phyloP scores from a whole-genome alignment of 1,140 invertebrate species.

The Diachasmimorpha longicaudata region DNA sequence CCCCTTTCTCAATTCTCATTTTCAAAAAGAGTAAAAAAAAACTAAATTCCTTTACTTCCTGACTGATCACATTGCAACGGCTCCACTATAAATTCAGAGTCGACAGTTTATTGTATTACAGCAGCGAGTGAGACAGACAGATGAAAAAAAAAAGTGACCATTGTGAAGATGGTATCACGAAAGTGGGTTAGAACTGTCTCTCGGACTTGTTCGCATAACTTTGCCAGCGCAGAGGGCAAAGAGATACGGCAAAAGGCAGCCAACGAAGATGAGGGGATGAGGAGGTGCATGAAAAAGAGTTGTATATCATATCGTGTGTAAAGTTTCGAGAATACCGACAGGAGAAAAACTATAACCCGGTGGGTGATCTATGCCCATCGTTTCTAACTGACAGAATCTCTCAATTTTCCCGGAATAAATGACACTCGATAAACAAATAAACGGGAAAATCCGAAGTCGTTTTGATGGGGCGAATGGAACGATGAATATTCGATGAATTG shows the following conservation, averaged over 20 bases:
- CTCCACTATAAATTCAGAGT: background rate
- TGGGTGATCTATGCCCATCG: background rate
- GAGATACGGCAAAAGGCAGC: background rate
- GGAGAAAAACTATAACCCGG: background rate
- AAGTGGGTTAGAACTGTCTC: conserved; percentile 12
- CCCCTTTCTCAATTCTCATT: background rate
- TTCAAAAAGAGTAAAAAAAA: background rate
- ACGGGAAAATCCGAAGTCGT: background rate
- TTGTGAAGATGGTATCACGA: background rate
- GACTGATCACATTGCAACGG: background rate
- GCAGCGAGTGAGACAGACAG: background rate
- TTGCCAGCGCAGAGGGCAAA: background rate
- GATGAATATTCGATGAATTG: conserved; percentile 3
- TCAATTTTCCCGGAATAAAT: background rate
- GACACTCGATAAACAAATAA: background rate
- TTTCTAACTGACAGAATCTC: background rate
- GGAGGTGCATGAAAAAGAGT: background rate
- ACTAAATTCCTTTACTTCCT: background rate
- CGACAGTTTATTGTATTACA: background rate
- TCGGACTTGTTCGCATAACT: background rate
- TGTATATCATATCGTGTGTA: background rate
- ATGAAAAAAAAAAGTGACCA: background rate
- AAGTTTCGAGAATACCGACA: conserved; percentile 1
- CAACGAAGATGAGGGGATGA: background rate
- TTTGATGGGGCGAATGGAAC: background rate